Conservation (phyloP, 2,797 vertebrate genomes). For the Sardinella longiceps region DNA sequence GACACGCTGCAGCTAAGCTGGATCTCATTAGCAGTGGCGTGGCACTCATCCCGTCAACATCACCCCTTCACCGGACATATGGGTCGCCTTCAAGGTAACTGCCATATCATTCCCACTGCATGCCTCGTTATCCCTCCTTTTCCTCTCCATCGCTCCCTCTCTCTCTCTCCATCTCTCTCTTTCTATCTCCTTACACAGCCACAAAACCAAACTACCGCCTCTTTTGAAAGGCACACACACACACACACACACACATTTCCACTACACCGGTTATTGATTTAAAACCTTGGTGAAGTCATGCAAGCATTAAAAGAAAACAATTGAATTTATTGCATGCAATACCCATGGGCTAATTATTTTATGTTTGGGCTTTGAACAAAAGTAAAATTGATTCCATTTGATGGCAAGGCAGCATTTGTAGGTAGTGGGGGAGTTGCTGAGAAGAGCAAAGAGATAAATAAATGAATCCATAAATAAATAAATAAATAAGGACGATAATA, state of each 20-base stretch:
- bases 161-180: not conserved
- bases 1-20: slow-evolving; percentile 78
- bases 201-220: not conserved
- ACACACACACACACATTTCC: slow-evolving; percentile 20
- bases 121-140: slow-evolving; percentile 57
- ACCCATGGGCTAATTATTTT: slow-evolving; percentile 45
- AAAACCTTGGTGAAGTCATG: slow-evolving; percentile 35
- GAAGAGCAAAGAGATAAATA: not conserved
- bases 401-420: slow-evolving; percentile 36
- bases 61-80: slow-evolving; percentile 73
- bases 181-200: not conserved
- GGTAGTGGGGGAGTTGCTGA: not conserved
- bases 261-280: slow-evolving; percentile 18
- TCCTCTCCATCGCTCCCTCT: slow-evolving; percentile 12
- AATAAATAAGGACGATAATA: not conserved
- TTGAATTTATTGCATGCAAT: slow-evolving; percentile 38
- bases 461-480: too few relatives aligned
- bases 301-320: slow-evolving; percentile 38
- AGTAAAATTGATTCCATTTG: slow-evolving; percentile 42
- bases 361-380: slow-evolving; percentile 26
- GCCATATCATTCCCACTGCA: slow-evolving; percentile 65
- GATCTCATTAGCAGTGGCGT: slow-evolving; percentile 81
- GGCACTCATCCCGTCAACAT: slow-evolving; percentile 77
- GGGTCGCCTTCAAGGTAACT: slow-evolving; percentile 74
- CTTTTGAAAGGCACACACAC: not conserved